These are phyloP conservation scores for Oreochromis tanganicae DNA, from an alignment of 2,113 vertebrate species.

Conservation along the genomic window DNA sequence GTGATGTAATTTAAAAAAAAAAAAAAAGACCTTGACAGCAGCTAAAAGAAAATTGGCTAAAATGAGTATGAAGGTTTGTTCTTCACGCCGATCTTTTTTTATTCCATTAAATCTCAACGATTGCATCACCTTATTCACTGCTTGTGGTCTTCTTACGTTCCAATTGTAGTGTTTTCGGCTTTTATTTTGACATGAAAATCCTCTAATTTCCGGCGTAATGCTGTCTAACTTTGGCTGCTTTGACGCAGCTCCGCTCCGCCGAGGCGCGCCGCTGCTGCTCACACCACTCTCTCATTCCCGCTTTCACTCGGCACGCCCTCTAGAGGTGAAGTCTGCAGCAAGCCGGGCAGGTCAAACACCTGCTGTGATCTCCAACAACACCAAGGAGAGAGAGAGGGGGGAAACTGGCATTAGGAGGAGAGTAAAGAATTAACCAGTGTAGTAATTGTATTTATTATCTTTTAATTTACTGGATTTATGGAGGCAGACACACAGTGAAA, in stretches of 20 bases:
- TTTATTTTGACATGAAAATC: background rate
- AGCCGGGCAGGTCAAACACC: background rate
- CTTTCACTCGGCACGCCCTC: slow-evolving; percentile 62
- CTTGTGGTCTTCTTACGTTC: background rate
- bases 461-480: background rate
- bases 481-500: background rate
- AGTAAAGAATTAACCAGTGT: background rate
- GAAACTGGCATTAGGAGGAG: background rate
- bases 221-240: background rate
- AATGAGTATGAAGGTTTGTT: background rate
- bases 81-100: background rate
- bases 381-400: background rate
- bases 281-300: slow-evolving; percentile 15
- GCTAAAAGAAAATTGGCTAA: background rate
- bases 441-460: background rate
- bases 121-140: background rate
- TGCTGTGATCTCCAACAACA: background rate
- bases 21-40: background rate
- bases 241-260: slow-evolving; percentile 33
- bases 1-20: background rate
- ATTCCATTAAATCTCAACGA: background rate
- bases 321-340: slow-evolving; percentile 49
- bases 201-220: background rate
- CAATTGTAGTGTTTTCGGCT: background rate
- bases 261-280: slow-evolving; percentile 45